Percentiles rank a stretch among this genome's conserved stretches.
Conservation (phyloP, 2,797 vertebrate genomes). For the Silurus lanzhouensis region DNA sequence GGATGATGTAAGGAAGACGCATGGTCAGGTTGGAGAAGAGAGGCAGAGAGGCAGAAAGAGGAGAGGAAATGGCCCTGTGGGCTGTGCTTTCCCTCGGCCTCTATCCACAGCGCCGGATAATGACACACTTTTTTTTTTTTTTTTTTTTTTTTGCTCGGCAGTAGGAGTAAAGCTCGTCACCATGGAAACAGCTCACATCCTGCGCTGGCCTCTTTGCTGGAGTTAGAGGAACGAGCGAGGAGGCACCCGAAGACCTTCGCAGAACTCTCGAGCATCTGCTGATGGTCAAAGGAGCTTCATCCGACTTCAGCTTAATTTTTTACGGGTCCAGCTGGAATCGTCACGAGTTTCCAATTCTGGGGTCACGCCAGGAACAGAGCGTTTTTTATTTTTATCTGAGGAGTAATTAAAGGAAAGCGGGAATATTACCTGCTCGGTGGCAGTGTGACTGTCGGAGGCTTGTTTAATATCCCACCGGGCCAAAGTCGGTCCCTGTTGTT, state of each 20-base stretch:
- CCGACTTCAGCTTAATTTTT: neutral
- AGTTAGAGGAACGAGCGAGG: conserved; percentile 68
- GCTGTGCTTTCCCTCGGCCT: conserved; percentile 60
- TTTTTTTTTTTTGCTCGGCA: conserved; percentile 67
- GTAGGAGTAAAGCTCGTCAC: conserved; percentile 75
- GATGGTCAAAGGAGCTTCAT: conserved; percentile 40
- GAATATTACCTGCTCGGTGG: conserved; percentile 62
- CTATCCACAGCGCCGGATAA: conserved; percentile 79
- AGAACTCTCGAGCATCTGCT: conserved; percentile 60
- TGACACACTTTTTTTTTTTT: conserved; percentile 73
- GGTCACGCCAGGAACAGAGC: conserved; percentile 44
- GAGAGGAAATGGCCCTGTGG: conserved; percentile 55
- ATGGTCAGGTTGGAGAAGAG: conserved; percentile 43
- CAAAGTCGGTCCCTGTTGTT: conserved; percentile 73
- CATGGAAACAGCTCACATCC: conserved; percentile 83
- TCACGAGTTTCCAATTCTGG: conserved; percentile 46
- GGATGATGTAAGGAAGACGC: conserved; percentile 58
- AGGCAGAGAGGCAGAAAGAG: conserved; percentile 42
- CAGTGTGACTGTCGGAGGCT: conserved; percentile 66
- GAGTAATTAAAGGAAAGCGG: conserved; percentile 59
- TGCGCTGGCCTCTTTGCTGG: conserved; percentile 67
- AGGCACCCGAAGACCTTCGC: conserved; percentile 59
- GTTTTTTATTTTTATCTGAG: conserved; percentile 41
- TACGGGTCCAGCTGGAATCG: conserved; percentile 50
- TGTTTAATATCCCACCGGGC: conserved; percentile 74